Base-by-base conservation (phyloP, 2,797 vertebrate genomes). In the Phylloscopus collybita region DNA sequence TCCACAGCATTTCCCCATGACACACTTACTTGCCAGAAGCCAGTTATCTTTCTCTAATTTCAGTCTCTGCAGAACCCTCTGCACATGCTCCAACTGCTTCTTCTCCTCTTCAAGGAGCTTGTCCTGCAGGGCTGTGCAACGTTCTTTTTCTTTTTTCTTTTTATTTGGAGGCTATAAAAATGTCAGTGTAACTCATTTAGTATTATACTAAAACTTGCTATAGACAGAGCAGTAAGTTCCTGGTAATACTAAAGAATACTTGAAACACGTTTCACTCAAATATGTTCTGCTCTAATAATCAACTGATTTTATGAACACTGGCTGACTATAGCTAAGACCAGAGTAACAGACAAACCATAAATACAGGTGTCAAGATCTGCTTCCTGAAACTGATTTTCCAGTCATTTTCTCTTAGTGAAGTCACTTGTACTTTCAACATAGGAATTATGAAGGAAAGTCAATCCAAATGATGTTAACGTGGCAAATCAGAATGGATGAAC, bases 21-120 rank as follows among this genome's bases (percentile, higher is more conserved):
- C 21, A 91, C 22, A 98, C 99, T 98, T 98, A 99, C 99, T 99
- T 97, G 99, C 98, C 88, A 99, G 98, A 96, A 99, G 98, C 99
- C 99, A 99, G 97, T 99, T 99, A 98, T 99, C 99, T 91, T 99
- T 99, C 97, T 99, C 99, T 92, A 99, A 97, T 97, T 99, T 99
- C 96, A 99, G 98, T 57, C 99, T 98, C 91, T 99, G 98, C 16
- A 99, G 97, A 85, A 99, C 99, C 93, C 99, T 98, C 95, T 99
- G 99, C 86, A 99, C 99, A 19, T 99, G 99, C 90, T 99, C 99
- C 94, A 98, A 93, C 93, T 99, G 99, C 84, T 99, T 99, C 97
- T 99, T 99, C 97, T 99, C 99, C 95, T 99, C 99, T 96, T 99
- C 99, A 81, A 98, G 98, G 30, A 99, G 98, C 79, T 99, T 99